Percentiles rank a stretch among this genome's conserved stretches.
These are phyloP conservation scores for Myzus persicae DNA, from an alignment of 1,140 invertebrate genomes.

Conservation along the genomic window DNA sequence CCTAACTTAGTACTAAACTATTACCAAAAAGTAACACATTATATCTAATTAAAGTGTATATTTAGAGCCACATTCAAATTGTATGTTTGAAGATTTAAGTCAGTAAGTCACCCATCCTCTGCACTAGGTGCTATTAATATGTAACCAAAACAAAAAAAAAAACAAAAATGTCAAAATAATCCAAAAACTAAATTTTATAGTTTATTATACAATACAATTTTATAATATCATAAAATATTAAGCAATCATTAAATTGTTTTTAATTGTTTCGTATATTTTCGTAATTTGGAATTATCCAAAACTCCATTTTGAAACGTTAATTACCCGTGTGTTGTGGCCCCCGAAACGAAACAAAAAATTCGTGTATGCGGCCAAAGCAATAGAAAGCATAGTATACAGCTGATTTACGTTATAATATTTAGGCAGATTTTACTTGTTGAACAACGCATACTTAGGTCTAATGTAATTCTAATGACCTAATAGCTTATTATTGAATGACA, in stretches of 20 bases:
- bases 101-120: too few relatives aligned
- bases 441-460: background rate
- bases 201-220: background rate
- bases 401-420: background rate
- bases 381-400: background rate
- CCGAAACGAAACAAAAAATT: background rate
- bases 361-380: background rate
- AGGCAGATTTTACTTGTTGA: background rate
- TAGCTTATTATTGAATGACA: background rate
- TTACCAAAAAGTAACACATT: too few relatives aligned
- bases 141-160: too few relatives aligned
- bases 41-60: too few relatives aligned
- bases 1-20: too few relatives aligned
- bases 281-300: background rate
- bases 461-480: background rate
- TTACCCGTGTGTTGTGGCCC: background rate
- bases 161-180: too few relatives aligned
- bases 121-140: too few relatives aligned
- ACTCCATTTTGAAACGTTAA: too few relatives aligned
- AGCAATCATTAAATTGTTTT: background rate
- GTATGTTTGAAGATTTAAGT: too few relatives aligned
- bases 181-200: too few relatives aligned
- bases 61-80: too few relatives aligned
- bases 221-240: background rate
- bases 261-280: background rate